phyloP scores from a whole-genome alignment of 2,113 vertebrate genomes.

The Poeciliopsis retropinna region DNA sequence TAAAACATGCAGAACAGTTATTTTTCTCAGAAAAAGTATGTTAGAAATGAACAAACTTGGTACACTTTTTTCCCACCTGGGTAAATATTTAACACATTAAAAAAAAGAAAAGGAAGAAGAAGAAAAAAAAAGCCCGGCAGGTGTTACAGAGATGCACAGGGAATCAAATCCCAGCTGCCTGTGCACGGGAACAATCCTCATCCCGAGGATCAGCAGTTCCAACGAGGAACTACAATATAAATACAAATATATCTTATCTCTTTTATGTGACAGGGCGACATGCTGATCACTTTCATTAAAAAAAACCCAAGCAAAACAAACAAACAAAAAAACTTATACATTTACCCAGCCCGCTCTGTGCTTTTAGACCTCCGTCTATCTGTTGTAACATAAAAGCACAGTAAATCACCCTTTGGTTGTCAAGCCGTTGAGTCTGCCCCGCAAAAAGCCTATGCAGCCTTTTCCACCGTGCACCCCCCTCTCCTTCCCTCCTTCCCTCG shows the following conservation, averaged over 20 bases:
- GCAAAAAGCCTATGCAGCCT: conserved; percentile 66
- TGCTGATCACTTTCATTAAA: not conserved
- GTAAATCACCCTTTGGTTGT: conserved; percentile 65
- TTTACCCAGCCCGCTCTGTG: conserved; percentile 11
- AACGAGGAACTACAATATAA: conserved; percentile 15
- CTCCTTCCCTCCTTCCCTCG: conserved; percentile 16
- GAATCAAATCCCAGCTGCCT: conserved; percentile 23
- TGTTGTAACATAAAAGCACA: conserved; percentile 33
- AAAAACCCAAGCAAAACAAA: too few relatives aligned
- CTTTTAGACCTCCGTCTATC: conserved; percentile 25
- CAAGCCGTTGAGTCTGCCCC: conserved; percentile 52
- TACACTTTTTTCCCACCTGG: too few relatives aligned
- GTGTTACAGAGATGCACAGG: not conserved
- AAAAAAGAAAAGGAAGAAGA: not conserved
- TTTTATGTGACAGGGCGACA: conserved; percentile 7
- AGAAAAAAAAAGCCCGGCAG: not conserved
- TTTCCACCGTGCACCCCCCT: conserved; percentile 45
- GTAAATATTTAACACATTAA: not conserved
- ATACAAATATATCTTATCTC: conserved; percentile 19
- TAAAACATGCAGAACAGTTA: not conserved
- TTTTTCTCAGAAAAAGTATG: not conserved
- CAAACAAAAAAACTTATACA: conserved; percentile 2
- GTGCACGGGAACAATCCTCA: conserved; percentile 9
- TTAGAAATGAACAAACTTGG: too few relatives aligned
- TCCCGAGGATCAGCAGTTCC: conserved; percentile 12